Base-by-base conservation (phyloP, 2,113 vertebrate species). In the Paracanthobrama guichenoti region DNA sequence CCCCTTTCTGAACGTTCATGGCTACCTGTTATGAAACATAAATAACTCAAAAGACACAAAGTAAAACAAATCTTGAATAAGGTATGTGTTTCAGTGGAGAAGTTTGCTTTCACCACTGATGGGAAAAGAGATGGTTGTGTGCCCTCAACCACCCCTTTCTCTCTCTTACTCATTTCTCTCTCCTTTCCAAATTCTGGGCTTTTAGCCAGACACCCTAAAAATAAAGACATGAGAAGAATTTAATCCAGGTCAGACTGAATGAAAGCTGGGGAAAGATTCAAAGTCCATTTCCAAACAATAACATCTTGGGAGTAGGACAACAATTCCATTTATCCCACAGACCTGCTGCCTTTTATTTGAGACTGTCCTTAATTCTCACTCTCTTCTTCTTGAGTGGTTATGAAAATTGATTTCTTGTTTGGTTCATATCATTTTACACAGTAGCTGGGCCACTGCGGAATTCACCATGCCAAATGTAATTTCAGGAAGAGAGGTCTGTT, bases 331-430 rank as follows among this genome's bases (percentile, higher is more conserved):
- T 90, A 90, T 85, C 88, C 84, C 80, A 86, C 7, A 89, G 87
- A 76, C 88, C 91, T 89, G 85, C 72, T 85, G 86, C 87, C 86
- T 88, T 69, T 71, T 74, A 86, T 80, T 26, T 26, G 74, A 91
- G 86, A 75, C 84, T 78, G 48, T 80, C 44, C 60, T 80, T 24
- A 66, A 50, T 18, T 48, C 50, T 72, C 1, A 18, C 74, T 20
- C 26, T 4, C 14, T 75, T 24, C 50, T 82, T 90, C 84, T 42
- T 44, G 73, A 59, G 84, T 50, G 48, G 79, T 79, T 85, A 88
- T 88, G 64, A 87, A 94, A 93, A 89, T 50, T 55, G 80, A 91
- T 90, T 90, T 89, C 91, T 91, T 86, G 90, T 93, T 91, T 85
- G 86, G 81, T 92, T 90, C 85, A 87, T 93, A 91, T 93, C 87